Conservation (phyloP, 2,888 invertebrate species). For the Gymnosoma rotundatum region DNA sequence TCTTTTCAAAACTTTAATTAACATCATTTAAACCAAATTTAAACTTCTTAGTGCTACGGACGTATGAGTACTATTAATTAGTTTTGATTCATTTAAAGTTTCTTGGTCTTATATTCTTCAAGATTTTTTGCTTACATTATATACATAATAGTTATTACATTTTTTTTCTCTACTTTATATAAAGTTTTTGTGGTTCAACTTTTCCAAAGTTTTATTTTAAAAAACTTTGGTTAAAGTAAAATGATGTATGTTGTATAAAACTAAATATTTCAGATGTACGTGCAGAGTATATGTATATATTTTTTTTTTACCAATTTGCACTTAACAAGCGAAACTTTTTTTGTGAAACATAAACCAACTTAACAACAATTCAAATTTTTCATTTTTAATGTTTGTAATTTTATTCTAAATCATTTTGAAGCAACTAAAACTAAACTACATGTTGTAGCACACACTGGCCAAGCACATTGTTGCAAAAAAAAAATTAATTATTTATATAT, state of each 20-base stretch:
- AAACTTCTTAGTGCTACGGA: not conserved
- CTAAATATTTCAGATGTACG: conserved; percentile 17
- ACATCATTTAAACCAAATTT: not conserved
- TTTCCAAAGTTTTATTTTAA: conserved; percentile 4
- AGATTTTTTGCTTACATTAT: not conserved
- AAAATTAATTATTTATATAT: conserved; percentile 18
- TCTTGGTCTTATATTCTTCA: not conserved
- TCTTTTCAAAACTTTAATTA: too few species aligned
- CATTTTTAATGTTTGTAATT: conserved; percentile 23
- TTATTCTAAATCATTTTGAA: conserved; percentile 13
- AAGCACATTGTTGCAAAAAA: not conserved
- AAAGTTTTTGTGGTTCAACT: not conserved
- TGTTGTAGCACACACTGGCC: not conserved
- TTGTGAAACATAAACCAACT: conserved; percentile 26
- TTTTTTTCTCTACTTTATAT: too few species aligned
- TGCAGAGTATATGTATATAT: not conserved
- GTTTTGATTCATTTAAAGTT: not conserved
- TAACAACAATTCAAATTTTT: conserved; percentile 44
- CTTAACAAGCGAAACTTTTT: conserved; percentile 43
- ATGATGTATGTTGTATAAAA: conserved; percentile 18
- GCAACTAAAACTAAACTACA: conserved; percentile 12
- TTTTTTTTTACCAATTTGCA: conserved; percentile 15
- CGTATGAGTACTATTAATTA: conserved; percentile 15
- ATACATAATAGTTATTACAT: not conserved
- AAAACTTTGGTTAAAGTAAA: conserved; percentile 21